A percentile compares a stretch with the other conserved stretches of the same genome.
Evolutionary conservation across 2,888 invertebrate genomes (phyloP).

Genomic region (Amphipoea lucens): DNA sequence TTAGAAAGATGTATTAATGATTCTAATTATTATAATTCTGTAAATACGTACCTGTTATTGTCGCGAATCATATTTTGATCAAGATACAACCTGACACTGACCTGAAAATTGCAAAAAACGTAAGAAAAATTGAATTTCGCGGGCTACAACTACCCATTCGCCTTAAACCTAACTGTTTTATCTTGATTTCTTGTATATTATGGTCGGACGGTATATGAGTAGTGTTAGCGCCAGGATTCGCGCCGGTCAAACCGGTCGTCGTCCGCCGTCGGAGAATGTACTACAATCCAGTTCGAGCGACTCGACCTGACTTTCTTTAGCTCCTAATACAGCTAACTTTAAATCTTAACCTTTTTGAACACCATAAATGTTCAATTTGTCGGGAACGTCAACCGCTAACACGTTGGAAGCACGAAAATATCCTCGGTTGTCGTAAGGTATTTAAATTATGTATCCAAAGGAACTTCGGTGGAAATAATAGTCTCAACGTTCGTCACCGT

Average conservation of each 20-base stretch:
- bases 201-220: slow-evolving; percentile 68
- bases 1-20: no score
- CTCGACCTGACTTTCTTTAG: slow-evolving; percentile 84
- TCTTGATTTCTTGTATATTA: slow-evolving; percentile 63
- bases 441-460: slow-evolving; percentile 57
- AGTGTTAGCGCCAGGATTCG: slow-evolving; percentile 84
- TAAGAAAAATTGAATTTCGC: no score
- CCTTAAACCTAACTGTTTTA: slow-evolving; percentile 59
- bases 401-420: slow-evolving; percentile 62
- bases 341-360: slow-evolving; percentile 62
- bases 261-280: slow-evolving; percentile 75
- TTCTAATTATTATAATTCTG: no score
- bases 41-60: no score
- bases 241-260: slow-evolving; percentile 87
- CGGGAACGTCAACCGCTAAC: slow-evolving; percentile 50
- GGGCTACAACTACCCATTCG: no score
- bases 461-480: slow-evolving; percentile 49
- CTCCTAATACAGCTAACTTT: slow-evolving; percentile 71
- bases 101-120: no score
- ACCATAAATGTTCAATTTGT: slow-evolving; percentile 58
- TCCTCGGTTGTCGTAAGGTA: slow-evolving; percentile 46
- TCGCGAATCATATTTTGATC: no score
- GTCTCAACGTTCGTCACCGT: slow-evolving; percentile 36
- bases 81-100: no score
- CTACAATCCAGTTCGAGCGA: slow-evolving; percentile 84